Evolutionary conservation across 2,113 vertebrate genomes (phyloP).

Genomic region (Microtus oregoni): DNA sequence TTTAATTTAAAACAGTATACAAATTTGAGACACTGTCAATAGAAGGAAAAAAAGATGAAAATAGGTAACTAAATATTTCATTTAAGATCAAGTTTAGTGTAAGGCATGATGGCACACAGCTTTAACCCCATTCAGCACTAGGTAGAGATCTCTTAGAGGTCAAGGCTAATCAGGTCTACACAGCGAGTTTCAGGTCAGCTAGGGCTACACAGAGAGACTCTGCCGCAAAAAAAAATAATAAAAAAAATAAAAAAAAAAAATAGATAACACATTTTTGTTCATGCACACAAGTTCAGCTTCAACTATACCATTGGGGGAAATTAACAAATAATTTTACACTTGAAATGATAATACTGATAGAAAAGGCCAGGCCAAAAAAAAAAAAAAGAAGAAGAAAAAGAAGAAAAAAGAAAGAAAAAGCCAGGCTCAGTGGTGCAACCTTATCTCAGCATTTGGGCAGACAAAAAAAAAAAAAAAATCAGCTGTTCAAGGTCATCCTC

Average conservation of each 20-base stretch:
- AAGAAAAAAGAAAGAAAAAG: neutral
- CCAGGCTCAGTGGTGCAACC: neutral
- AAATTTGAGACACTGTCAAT: slow-evolving; percentile 72
- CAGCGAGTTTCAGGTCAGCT: neutral
- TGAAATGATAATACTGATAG: slow-evolving; percentile 44
- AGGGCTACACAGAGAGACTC: neutral
- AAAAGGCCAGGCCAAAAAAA: neutral
- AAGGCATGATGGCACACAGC: neutral
- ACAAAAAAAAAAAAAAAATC: neutral
- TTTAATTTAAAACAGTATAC: slow-evolving; percentile 65
- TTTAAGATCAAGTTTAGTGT: neutral
- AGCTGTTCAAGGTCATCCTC: neutral
- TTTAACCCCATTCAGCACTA: neutral
- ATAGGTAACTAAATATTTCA: slow-evolving; percentile 1
- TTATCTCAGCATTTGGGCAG: neutral
- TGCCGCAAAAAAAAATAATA: neutral
- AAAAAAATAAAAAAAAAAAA: neutral
- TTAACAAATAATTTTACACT: slow-evolving; percentile 38
- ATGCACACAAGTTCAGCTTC: neutral
- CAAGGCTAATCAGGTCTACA: neutral
- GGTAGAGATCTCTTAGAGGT: neutral
- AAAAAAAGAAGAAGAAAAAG: no score
- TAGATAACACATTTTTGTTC: neutral
- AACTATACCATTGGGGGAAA: slow-evolving; percentile 19
- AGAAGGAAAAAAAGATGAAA: slow-evolving; percentile 47